Evolutionary conservation across 2,113 vertebrate species (phyloP).

Genomic region (Felis chaus): DNA sequence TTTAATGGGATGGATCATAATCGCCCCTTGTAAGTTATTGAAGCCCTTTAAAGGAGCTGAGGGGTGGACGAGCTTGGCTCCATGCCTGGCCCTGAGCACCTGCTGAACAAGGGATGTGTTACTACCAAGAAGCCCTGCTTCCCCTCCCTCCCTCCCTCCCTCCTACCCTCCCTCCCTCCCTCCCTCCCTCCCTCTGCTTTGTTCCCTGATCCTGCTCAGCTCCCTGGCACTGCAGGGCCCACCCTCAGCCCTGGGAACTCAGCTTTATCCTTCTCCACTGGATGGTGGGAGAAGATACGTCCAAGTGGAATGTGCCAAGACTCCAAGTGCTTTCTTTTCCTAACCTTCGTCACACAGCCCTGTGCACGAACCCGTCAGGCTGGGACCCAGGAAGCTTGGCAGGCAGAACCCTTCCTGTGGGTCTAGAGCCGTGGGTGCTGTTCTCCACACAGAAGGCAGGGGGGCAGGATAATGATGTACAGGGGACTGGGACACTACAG

Average conservation of each 20-base stretch:
- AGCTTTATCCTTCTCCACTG: neutral
- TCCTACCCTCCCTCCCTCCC: neutral
- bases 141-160: neutral
- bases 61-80: neutral
- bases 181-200: neutral
- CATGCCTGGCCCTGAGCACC: neutral
- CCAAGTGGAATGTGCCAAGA: neutral
- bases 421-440: neutral
- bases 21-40: neutral
- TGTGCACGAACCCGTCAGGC: neutral
- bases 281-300: neutral
- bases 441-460: neutral
- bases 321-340: neutral
- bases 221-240: neutral
- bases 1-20: neutral
- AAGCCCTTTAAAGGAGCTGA: neutral
- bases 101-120: neutral
- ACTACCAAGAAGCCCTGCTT: too few relatives aligned
- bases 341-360: neutral
- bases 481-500: neutral
- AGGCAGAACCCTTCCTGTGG: neutral
- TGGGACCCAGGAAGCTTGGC: neutral
- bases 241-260: neutral
- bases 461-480: neutral
- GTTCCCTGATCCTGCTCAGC: neutral